Conservation (phyloP, 2,797 vertebrate species). For the Sebastes matsubarae region DNA sequence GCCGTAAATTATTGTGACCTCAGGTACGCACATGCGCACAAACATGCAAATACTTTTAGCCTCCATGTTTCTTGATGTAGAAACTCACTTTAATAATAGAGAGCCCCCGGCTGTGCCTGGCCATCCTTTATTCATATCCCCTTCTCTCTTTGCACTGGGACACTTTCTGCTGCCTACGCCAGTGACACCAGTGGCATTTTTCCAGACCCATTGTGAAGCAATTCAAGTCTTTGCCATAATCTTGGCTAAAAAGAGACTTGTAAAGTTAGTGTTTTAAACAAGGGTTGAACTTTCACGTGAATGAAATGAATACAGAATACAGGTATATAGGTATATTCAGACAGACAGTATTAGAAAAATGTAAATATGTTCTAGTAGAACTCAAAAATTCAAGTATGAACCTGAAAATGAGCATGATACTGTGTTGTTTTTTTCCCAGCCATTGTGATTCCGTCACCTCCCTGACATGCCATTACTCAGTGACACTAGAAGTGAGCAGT, state of each 20-base stretch:
- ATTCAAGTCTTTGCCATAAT: not conserved
- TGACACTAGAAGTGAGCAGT: not conserved
- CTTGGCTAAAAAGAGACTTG: not conserved
- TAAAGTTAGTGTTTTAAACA: not conserved
- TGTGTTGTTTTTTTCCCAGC: not conserved
- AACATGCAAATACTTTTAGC: constrained; percentile 40
- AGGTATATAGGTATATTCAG: too few species aligned
- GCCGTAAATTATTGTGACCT: not conserved
- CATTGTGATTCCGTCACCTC: constrained; percentile 1
- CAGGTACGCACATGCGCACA: constrained; percentile 5
- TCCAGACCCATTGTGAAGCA: not conserved
- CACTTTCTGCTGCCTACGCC: constrained; percentile 7
- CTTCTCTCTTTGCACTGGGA: constrained; percentile 25
- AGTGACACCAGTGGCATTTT: constrained; percentile 22
- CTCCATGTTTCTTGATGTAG: constrained; percentile 47
- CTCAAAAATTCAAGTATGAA: too few species aligned
- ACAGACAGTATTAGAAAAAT: too few species aligned
- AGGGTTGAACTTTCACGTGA: not conserved
- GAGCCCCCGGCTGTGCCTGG: constrained; percentile 25
- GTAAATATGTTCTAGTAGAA: too few species aligned
- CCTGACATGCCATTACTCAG: not conserved
- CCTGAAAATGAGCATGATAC: not conserved
- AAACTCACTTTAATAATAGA: constrained; percentile 64
- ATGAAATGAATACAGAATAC: too few species aligned
- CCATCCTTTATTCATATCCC: constrained; percentile 65